These are phyloP conservation scores for Riptortus pedestris DNA, from an alignment of 1,140 invertebrate species.

Conservation along the genomic window DNA sequence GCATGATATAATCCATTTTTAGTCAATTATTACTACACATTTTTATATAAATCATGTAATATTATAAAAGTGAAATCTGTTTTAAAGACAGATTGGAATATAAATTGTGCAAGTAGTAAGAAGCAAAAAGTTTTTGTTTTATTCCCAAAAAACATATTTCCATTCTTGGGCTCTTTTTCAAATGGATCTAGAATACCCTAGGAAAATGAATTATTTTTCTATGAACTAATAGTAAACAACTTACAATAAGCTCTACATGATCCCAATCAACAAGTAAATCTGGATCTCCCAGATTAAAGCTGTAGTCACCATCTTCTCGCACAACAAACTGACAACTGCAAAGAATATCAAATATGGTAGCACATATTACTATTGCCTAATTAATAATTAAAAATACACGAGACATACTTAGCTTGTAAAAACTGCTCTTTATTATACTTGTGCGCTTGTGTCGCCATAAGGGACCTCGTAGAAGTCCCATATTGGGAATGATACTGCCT, in stretches of 20 bases:
- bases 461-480: constrained; percentile 30
- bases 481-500: constrained; percentile 8
- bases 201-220: too few relatives aligned
- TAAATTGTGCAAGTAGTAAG: too few relatives aligned
- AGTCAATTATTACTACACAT: too few relatives aligned
- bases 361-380: not conserved
- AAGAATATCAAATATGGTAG: constrained; percentile 32
- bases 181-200: too few relatives aligned
- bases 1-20: too few relatives aligned
- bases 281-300: constrained; percentile 63
- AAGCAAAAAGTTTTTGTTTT: too few relatives aligned
- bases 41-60: too few relatives aligned
- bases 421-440: constrained; percentile 88
- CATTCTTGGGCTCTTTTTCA: too few relatives aligned
- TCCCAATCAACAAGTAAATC: constrained; percentile 87
- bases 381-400: not conserved
- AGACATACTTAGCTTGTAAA: constrained; percentile 74
- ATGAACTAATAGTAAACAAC: constrained; percentile 36
- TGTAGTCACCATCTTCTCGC: constrained; percentile 63
- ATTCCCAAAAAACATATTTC: too few relatives aligned
- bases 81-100: too few relatives aligned
- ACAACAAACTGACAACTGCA: constrained; percentile 92
- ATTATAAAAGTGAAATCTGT: too few relatives aligned
- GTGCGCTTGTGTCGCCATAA: constrained; percentile 42
- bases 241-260: constrained; percentile 82